Conservation (phyloP, 2,797 vertebrate species). For the Hypotaenidia philippensis region DNA sequence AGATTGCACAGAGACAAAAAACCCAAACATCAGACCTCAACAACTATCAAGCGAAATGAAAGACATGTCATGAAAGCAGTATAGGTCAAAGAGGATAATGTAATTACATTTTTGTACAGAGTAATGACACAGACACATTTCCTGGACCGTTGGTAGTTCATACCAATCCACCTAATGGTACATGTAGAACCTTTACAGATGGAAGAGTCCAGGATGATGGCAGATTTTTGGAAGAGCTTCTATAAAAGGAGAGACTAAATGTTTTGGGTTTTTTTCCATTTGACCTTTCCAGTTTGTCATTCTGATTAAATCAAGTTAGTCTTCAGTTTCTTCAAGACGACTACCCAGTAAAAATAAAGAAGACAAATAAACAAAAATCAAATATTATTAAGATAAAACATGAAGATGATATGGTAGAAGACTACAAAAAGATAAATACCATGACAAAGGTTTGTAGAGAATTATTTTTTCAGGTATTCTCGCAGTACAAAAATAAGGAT, state of each 20-base stretch:
- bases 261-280: rapidly evolving
- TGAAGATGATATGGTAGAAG: neutral
- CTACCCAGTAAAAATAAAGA: neutral
- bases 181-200: neutral
- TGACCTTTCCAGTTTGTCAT: neutral
- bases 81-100: neutral
- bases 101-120: neutral
- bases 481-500: neutral
- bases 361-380: neutral
- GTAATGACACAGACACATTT: neutral
- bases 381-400: neutral
- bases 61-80: neutral
- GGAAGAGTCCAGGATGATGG: neutral
- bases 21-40: neutral
- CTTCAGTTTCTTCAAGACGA: neutral
- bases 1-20: neutral
- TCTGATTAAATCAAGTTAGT: neutral
- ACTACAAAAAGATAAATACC: neutral
- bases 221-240: neutral
- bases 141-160: neutral
- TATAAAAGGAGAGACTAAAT: neutral
- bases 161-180: neutral
- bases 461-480: neutral
- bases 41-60: neutral
- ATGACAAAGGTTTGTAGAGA: neutral